Evolutionary conservation across 2,113 vertebrate genomes (phyloP).

Genomic region (Ursus arctos): DNA sequence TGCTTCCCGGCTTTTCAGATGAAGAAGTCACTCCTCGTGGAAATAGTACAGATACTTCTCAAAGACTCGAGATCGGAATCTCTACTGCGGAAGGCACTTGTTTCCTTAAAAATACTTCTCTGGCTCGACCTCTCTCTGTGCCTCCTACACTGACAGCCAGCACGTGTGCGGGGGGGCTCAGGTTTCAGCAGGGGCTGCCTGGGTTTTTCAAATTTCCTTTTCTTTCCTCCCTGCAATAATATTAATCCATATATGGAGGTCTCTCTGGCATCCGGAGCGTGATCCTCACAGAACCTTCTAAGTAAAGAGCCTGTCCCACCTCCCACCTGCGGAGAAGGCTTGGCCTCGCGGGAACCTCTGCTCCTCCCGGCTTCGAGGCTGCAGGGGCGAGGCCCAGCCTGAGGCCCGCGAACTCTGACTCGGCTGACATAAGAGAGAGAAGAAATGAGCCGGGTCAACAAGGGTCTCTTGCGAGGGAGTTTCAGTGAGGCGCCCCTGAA

Average conservation of each 20-base stretch:
- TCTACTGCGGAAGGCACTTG: not conserved
- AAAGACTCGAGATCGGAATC: not conserved
- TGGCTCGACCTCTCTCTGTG: not conserved
- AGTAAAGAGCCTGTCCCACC: not conserved
- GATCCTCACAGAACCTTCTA: not conserved
- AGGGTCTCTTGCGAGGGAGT: not conserved
- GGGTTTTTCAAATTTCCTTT: not conserved
- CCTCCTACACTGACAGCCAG: not conserved
- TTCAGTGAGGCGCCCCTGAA: not conserved
- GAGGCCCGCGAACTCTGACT: not conserved
- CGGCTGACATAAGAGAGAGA: not conserved
- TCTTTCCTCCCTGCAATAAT: not conserved
- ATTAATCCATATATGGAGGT: not conserved
- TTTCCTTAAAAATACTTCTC: not conserved
- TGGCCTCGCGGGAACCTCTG: not conserved
- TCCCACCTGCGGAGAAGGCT: not conserved
- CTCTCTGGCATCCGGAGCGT: not conserved
- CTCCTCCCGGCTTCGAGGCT: not conserved
- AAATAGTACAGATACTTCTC: not conserved
- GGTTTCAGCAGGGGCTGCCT: not conserved
- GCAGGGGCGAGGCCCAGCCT: no score
- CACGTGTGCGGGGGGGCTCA: not conserved
- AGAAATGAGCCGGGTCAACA: not conserved
- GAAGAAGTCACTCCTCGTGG: not conserved
- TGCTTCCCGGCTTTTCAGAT: not conserved